These are phyloP conservation scores for Pseudorhiza aurosa DNA, from an alignment of 30 jellyfish, hydroid and myxozoan species.

Conservation along the genomic window DNA sequence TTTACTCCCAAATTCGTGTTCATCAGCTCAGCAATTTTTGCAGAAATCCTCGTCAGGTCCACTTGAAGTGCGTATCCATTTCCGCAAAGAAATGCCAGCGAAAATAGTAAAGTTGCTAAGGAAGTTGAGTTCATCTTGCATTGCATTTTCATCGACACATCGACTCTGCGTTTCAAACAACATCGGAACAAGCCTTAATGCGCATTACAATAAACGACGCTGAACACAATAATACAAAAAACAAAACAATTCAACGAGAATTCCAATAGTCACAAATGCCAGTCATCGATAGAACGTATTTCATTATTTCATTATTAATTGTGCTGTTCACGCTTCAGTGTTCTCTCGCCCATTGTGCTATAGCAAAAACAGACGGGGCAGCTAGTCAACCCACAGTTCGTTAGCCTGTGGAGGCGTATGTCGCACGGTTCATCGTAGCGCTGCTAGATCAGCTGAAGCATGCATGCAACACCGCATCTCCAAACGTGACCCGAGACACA, in stretches of 20 bases:
- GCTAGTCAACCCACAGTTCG: no score
- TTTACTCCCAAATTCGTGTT: conserved; percentile 12
- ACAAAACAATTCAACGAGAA: background rate
- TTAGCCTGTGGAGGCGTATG: no score
- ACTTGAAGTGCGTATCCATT: background rate
- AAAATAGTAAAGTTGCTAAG: background rate
- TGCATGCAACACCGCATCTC: no score
- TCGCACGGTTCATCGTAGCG: no score
- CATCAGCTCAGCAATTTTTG: background rate
- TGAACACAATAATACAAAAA: background rate
- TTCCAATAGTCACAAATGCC: no score
- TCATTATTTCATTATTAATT: no score
- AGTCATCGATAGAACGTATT: no score
- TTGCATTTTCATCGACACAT: background rate
- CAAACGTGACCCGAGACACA: no score
- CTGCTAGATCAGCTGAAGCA: no score
- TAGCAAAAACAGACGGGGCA: no score
- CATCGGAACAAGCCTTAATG: background rate
- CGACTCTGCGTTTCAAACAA: background rate
- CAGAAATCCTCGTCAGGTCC: background rate
- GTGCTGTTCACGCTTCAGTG: no score
- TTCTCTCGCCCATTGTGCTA: no score
- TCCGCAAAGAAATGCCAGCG: background rate
- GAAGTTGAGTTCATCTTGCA: background rate
- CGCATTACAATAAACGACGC: background rate